phyloP scores from a whole-genome alignment of 2,888 invertebrate species.

The Oligia strigilis region DNA sequence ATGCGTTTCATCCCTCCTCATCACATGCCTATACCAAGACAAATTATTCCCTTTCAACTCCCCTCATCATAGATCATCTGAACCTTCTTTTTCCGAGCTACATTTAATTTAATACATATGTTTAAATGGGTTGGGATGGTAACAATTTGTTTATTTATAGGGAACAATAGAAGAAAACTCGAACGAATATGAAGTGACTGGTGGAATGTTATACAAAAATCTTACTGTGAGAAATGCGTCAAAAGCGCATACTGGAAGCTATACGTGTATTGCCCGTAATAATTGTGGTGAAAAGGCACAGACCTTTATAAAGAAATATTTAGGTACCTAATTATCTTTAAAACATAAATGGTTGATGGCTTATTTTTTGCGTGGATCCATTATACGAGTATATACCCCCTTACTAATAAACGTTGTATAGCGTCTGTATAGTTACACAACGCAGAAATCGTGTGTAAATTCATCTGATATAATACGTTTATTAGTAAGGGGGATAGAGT shows the following conservation, averaged over 20 bases:
- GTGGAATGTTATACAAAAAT: conserved; percentile 72
- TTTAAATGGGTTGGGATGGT: neutral
- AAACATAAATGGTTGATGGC: neutral
- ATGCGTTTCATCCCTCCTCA: neutral
- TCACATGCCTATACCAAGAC: neutral
- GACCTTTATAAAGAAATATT: conserved; percentile 65
- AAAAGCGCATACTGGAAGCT: conserved; percentile 74
- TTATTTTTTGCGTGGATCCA: neutral
- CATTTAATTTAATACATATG: neutral
- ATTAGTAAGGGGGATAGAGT: too few species aligned
- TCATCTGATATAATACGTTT: too few species aligned
- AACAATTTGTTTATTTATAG: conserved; percentile 47
- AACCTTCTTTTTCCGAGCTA: too few species aligned
- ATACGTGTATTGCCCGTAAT: conserved; percentile 76
- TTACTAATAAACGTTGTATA: neutral
- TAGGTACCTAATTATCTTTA: conserved; percentile 68
- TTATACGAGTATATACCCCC: neutral
- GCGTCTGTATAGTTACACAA: too few species aligned
- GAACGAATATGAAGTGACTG: conserved; percentile 52
- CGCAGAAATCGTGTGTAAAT: too few species aligned
- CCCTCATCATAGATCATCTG: neutral
- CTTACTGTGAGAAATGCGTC: conserved; percentile 79
- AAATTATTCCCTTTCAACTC: neutral
- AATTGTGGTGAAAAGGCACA: conserved; percentile 57
- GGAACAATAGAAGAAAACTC: conserved; percentile 35